phyloP scores from a whole-genome alignment of 1,140 invertebrate genomes.

The Philopotamus ludificatus region DNA sequence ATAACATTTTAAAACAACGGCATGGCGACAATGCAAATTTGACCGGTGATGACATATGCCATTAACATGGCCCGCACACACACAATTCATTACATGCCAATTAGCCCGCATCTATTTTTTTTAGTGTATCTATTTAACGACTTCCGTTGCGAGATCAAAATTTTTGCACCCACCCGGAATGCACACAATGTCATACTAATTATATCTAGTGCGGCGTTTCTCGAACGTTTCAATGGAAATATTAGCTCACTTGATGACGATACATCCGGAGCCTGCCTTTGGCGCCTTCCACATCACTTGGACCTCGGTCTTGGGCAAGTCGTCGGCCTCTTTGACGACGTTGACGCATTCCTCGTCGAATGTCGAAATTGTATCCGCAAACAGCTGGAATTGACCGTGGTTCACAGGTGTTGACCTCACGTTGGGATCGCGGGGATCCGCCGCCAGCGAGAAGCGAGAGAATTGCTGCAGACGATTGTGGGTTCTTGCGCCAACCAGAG shows the following conservation, averaged over 20 bases:
- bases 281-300: constrained; percentile 91
- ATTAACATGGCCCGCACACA: too few relatives aligned
- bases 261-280: constrained; percentile 77
- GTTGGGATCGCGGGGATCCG: constrained; percentile 61
- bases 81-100: background rate
- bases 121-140: background rate
- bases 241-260: constrained; percentile 67
- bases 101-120: too few relatives aligned
- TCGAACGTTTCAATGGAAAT: background rate
- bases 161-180: background rate
- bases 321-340: constrained; percentile 76
- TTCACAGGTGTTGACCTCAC: constrained; percentile 52
- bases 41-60: background rate
- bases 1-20: too few relatives aligned
- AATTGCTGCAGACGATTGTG: constrained; percentile 78
- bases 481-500: constrained; percentile 70
- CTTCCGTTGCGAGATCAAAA: background rate
- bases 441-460: constrained; percentile 77
- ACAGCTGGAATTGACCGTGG: constrained; percentile 78
- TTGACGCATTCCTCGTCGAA: constrained; percentile 87
- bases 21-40: too few relatives aligned
- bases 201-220: background rate
- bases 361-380: constrained; percentile 72
- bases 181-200: background rate
- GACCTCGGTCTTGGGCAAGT: constrained; percentile 80